phyloP scores from a whole-genome alignment of 2,888 invertebrate species.

The Tillus elongatus region DNA sequence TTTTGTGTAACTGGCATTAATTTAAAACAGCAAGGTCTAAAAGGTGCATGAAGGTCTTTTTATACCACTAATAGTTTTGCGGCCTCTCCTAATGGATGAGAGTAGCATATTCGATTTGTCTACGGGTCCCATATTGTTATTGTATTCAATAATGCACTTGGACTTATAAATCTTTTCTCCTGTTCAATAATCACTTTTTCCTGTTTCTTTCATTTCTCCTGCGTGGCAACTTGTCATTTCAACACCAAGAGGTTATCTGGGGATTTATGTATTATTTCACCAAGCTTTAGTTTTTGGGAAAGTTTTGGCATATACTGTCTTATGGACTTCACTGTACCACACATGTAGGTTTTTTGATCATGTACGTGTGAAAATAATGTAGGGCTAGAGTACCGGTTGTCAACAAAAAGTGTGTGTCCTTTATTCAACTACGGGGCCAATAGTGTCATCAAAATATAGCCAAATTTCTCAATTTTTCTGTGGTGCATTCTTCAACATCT shows the following conservation, averaged over 20 bases:
- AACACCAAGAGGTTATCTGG: constrained; percentile 20
- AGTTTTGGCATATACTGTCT: constrained; percentile 14
- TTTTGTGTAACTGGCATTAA: constrained; percentile 18
- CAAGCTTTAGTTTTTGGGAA: constrained; percentile 9
- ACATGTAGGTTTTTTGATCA: constrained; percentile 11
- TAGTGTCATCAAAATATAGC: constrained; percentile 15
- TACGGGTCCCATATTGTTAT: no score
- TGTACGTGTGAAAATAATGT: constrained; percentile 10
- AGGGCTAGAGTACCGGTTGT: constrained; percentile 25
- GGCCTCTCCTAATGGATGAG: constrained; percentile 18
- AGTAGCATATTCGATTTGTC: no score
- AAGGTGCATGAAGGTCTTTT: constrained; percentile 28
- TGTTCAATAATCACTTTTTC: constrained; percentile 16
- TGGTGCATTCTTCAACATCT: constrained; percentile 11
- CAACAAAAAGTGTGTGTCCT: constrained; percentile 20
- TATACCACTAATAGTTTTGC: constrained; percentile 23
- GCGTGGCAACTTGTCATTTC: constrained; percentile 28
- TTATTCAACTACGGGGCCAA: constrained; percentile 15
- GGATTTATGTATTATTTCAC: constrained; percentile 7
- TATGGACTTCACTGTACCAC: constrained; percentile 13
- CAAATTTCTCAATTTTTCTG: constrained; percentile 14
- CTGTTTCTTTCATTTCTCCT: no score
- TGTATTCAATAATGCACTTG: no score
- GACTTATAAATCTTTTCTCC: no score
- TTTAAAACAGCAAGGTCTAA: constrained; percentile 20